These are phyloP conservation scores for Myotis planiceps DNA, from an alignment of 2,797 vertebrate species.

Conservation along the genomic window DNA sequence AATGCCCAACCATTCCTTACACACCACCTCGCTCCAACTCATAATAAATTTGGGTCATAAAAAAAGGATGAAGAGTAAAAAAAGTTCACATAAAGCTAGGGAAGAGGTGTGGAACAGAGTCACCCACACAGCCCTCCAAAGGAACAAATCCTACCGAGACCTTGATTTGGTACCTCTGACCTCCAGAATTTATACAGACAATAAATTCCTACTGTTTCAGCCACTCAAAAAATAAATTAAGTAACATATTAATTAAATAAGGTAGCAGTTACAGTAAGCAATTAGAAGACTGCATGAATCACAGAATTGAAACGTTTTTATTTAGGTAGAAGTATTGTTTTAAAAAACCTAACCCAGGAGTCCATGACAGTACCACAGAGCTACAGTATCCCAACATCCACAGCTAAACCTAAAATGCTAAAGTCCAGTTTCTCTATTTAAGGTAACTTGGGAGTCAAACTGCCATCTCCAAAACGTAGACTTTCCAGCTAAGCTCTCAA, in stretches of 20 bases:
- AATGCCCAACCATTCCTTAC: neutral
- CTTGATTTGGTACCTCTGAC: no score
- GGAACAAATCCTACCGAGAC: no score
- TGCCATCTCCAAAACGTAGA: neutral
- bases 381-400: neutral
- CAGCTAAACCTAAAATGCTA: neutral
- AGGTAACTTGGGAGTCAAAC: neutral
- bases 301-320: neutral
- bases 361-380: neutral
- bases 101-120: no score
- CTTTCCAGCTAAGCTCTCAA: neutral
- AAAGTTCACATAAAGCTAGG: neutral
- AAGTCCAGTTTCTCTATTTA: neutral
- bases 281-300: neutral
- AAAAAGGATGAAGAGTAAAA: neutral
- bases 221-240: neutral
- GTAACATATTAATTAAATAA: constrained; percentile 24
- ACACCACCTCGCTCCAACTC: neutral
- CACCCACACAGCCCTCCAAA: no score
- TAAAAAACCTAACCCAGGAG: constrained; percentile 14
- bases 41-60: neutral
- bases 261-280: neutral
- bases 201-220: no score
- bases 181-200: no score
- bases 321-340: neutral